Evolutionary conservation across 2,113 vertebrate species (phyloP), one percentile per base, ranked within the genome.

Genomic region (Delphinapterus leucas): DNA sequence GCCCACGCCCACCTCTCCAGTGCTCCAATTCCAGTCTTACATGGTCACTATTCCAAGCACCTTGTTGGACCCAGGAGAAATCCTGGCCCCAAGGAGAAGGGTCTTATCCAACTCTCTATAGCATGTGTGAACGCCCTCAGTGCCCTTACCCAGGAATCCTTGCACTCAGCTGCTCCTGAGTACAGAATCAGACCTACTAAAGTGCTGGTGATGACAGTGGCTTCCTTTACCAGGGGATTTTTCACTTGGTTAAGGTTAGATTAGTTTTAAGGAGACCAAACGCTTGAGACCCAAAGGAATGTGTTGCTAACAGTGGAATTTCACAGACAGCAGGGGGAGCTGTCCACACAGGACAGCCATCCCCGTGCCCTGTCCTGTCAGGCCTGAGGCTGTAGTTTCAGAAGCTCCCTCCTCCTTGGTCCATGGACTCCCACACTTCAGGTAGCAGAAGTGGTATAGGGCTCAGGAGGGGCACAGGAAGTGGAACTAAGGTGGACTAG

Each of bases 391-490:
- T 0, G 0, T 5, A 2, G 67, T 17, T 8, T 5, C 13, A 11
- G 8, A 36, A 25, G 8, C 20, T 60, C 18, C 58, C 6, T 38
- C 9, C 65, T 47, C 41, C 23, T 6, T 26, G 13, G 81, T 3
- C 47, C 5, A 0, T 4, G 10, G 73, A 12, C 21, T 61, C 88
- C 74, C 33, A 36, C 25, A 8, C 31, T 63, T 61, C 44, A 61
- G 28, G 61, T 68, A 80, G 23, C 67, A 73, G n/a, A 85, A 41
- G 73, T 38, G 17, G 53, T 28, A 12, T 0, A 25, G 53, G 65
- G 20, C 25, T 2, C 4, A 0, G 0, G 26, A 31, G 23, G 26
- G 41, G 0, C 0, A 0, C 3, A 3, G 58, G 47, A 8, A 28
- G 17, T 38, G 44, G 68, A 55, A 17, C 58, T 11, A 12, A 44